Evolutionary conservation across 2,797 vertebrate genomes (phyloP).

Genomic region (Dendrocincla fuliginosa): DNA sequence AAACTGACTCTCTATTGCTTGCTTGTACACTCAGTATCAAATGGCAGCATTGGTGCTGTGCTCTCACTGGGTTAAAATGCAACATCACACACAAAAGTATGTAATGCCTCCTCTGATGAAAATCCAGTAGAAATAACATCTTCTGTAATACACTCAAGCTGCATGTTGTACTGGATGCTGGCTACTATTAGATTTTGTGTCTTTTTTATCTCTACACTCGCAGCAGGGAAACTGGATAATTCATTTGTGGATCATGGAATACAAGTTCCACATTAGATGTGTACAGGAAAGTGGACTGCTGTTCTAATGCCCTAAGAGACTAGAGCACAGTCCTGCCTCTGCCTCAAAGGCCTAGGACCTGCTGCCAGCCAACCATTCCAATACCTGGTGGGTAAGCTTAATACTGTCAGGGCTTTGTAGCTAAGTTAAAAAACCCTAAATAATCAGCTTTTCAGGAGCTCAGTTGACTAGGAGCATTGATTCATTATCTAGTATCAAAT

Average conservation of each 20-base stretch:
- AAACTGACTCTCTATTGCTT: not conserved
- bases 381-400: not conserved
- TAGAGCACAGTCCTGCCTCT: not conserved
- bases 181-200: accelerated
- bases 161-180: not conserved
- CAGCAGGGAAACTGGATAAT: not conserved
- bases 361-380: not conserved
- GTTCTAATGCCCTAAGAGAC: not conserved
- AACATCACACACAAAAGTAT: accelerated
- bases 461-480: not conserved
- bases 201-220: not conserved
- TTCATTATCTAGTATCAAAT: not conserved
- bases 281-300: not conserved
- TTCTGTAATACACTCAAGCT: not conserved
- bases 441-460: not conserved
- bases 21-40: not conserved
- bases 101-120: not conserved
- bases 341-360: not conserved
- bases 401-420: not conserved
- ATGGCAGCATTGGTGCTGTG: accelerated
- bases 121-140: not conserved
- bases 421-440: not conserved
- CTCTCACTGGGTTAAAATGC: not conserved
- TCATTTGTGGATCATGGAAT: not conserved
- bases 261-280: not conserved